Conservation (phyloP, 1,140 invertebrate species). For the Chrysomallon squamiferum region DNA sequence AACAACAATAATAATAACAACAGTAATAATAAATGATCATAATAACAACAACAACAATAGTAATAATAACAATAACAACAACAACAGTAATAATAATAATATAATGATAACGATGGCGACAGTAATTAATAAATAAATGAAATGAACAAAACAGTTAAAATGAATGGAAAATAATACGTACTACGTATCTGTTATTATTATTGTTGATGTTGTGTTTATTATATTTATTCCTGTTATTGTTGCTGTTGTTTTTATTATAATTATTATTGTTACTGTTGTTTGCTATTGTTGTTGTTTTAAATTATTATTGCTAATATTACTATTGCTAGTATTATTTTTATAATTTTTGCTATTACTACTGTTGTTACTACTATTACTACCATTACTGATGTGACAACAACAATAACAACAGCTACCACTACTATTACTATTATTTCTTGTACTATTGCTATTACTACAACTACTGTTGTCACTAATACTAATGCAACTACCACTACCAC, state of each 20-base stretch:
- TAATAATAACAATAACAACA: no score
- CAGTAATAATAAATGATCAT: no score
- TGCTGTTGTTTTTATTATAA: neutral
- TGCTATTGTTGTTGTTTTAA: neutral
- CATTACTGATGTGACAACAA: neutral
- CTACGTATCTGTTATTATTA: neutral
- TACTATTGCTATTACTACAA: no score
- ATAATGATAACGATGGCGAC: no score
- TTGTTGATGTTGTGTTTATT: neutral
- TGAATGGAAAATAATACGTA: neutral
- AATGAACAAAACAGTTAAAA: neutral
- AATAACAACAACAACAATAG: no score
- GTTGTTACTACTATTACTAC: constrained; percentile 1
- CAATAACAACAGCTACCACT: neutral
- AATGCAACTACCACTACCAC: no score
- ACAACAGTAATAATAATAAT: no score
- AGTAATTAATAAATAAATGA: neutral
- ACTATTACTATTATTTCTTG: no score
- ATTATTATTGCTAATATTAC: neutral
- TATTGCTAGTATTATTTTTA: neutral
- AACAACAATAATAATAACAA: no score
- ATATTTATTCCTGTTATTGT: neutral
- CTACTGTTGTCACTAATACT: no score
- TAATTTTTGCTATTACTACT: neutral
- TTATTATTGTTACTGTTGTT: neutral